These are phyloP conservation scores for Barbus barbus DNA, from an alignment of 2,113 vertebrate genomes.

Conservation along the genomic window DNA sequence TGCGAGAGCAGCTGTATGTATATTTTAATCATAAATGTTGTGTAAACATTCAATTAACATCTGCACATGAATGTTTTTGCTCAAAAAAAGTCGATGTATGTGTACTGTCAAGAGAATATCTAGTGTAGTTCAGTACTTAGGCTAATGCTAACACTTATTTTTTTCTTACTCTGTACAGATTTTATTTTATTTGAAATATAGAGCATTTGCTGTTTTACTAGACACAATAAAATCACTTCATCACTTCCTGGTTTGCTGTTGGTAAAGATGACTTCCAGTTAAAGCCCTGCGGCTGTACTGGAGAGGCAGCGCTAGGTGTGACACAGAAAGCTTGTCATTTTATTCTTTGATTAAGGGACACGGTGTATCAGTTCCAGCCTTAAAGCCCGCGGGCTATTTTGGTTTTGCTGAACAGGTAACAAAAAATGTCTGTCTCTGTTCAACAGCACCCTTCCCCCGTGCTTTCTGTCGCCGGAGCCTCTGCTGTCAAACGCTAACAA, in stretches of 20 bases:
- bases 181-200: not conserved
- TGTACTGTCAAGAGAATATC: not conserved
- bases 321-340: constrained; percentile 38
- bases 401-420: constrained; percentile 41
- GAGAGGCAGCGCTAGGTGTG: constrained; percentile 9
- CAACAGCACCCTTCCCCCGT: constrained; percentile 15
- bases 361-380: constrained; percentile 37
- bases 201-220: not conserved
- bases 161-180: not conserved
- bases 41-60: not conserved
- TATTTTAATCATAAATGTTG: constrained; percentile 4
- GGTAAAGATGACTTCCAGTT: constrained; percentile 31
- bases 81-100: not conserved
- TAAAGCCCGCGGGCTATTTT: constrained; percentile 37
- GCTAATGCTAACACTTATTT: not conserved
- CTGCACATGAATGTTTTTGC: not conserved
- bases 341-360: constrained; percentile 33
- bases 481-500: constrained; percentile 23
- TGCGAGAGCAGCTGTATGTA: not conserved
- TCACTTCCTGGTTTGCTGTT: constrained; percentile 4
- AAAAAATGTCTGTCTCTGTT: constrained; percentile 43
- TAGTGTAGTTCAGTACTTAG: not conserved
- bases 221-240: constrained; percentile 16
- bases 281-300: constrained; percentile 26
- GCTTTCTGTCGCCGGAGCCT: not conserved